phyloP scores from a whole-genome alignment of 37 sponge, comb jelly and placozoan genomes.

The Beroe forskalii region DNA sequence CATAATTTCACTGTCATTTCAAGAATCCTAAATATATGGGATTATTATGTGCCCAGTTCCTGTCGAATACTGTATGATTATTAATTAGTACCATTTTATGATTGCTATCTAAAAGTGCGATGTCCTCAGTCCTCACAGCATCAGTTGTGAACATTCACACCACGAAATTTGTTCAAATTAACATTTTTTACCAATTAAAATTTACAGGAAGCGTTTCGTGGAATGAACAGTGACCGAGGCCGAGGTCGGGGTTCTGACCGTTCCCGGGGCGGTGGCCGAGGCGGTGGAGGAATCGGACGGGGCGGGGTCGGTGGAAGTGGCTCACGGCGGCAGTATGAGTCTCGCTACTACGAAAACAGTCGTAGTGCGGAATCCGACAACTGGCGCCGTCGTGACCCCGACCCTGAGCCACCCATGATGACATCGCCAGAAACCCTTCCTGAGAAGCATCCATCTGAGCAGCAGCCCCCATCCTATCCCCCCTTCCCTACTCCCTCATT shows the following conservation, averaged over 20 bases:
- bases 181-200: too few relatives aligned
- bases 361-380: slow-evolving; percentile 46
- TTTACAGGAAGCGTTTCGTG: neutral
- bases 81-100: too few relatives aligned
- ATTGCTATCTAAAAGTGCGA: too few relatives aligned
- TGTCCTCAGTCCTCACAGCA: too few relatives aligned
- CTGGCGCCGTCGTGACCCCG: slow-evolving; percentile 27
- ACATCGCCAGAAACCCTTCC: too few relatives aligned
- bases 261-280: neutral
- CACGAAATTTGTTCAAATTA: too few relatives aligned
- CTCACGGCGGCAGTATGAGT: neutral
- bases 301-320: neutral
- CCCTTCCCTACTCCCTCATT: slow-evolving; percentile 6
- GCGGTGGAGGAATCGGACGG: neutral
- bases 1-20: too few relatives aligned
- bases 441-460: neutral
- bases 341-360: neutral
- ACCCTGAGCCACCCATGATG: neutral
- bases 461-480: slow-evolving; percentile 38
- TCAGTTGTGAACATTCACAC: too few relatives aligned
- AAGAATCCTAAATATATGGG: too few relatives aligned
- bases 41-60: too few relatives aligned
- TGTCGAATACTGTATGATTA: too few relatives aligned
- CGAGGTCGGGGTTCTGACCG: neutral
- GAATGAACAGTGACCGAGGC: slow-evolving; percentile 9